phyloP scores from a whole-genome alignment of 1,140 invertebrate genomes.

The Magallana angulata region DNA sequence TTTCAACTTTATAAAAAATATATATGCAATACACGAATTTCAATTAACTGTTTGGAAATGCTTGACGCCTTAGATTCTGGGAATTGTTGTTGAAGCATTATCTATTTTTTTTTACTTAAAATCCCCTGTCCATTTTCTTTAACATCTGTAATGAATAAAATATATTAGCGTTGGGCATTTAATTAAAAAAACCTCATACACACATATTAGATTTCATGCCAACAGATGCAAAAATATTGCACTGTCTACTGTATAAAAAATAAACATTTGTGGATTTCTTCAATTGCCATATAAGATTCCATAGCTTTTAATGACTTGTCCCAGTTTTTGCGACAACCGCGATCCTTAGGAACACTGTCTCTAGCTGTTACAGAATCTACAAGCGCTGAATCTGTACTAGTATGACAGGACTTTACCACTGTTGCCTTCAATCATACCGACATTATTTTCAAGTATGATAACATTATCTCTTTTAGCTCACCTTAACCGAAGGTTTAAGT shows the following conservation, averaged over 20 bases:
- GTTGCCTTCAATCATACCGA: conserved; percentile 20
- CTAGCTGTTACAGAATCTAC: conserved; percentile 11
- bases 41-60: not conserved
- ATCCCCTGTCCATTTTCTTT: conserved; percentile 19
- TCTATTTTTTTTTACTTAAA: conserved; percentile 39
- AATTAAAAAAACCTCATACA: not conserved
- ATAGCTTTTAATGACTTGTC: conserved; percentile 14
- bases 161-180: not conserved
- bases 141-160: not conserved
- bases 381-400: conserved; percentile 23
- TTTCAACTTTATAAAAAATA: not conserved
- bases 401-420: conserved; percentile 27
- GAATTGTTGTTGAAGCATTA: conserved; percentile 50
- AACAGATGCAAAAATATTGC: too few relatives aligned
- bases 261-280: too few relatives aligned
- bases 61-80: not conserved
- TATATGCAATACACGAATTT: not conserved
- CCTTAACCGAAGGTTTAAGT: too few relatives aligned
- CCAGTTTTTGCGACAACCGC: conserved; percentile 45
- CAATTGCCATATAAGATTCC: conserved; percentile 23
- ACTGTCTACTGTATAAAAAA: too few relatives aligned
- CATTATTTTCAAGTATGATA: too few relatives aligned
- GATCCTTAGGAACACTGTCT: not conserved
- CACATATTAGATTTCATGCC: too few relatives aligned
- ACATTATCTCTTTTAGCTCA: too few relatives aligned